phyloP scores from a whole-genome alignment of 2,888 invertebrate species.

The Philaethria dido region DNA sequence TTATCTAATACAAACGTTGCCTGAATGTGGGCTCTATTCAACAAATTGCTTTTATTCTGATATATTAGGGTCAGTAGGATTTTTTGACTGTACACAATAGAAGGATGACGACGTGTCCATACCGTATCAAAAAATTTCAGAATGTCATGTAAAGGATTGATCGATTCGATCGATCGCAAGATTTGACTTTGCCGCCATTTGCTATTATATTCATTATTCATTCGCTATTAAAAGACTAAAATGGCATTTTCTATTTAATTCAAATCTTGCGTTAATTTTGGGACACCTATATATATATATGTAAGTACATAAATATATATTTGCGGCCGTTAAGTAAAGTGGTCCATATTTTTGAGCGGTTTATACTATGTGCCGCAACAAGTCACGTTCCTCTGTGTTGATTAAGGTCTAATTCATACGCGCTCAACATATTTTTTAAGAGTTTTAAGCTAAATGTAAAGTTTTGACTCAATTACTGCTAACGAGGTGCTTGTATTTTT shows the following conservation, averaged over 20 bases:
- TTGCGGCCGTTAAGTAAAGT: too few relatives aligned
- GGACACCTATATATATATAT: too few relatives aligned
- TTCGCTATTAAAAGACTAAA: too few relatives aligned
- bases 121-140: neutral
- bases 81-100: neutral
- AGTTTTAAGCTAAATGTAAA: neutral
- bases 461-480: neutral
- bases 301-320: too few relatives aligned
- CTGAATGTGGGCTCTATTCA: neutral
- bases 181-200: too few relatives aligned
- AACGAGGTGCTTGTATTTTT: neutral
- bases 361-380: neutral
- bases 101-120: neutral
- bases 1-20: neutral
- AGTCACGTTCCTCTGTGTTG: slow-evolving; percentile 1
- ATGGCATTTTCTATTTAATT: too few relatives aligned
- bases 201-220: too few relatives aligned
- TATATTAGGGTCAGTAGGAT: neutral
- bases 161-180: too few relatives aligned
- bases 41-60: neutral
- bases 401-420: neutral
- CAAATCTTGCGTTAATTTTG: too few relatives aligned
- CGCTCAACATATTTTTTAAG: neutral
- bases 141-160: neutral
- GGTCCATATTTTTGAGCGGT: neutral